Base-by-base conservation (phyloP, 2,797 vertebrate genomes). In the Tokudaia muenninki region DNA sequence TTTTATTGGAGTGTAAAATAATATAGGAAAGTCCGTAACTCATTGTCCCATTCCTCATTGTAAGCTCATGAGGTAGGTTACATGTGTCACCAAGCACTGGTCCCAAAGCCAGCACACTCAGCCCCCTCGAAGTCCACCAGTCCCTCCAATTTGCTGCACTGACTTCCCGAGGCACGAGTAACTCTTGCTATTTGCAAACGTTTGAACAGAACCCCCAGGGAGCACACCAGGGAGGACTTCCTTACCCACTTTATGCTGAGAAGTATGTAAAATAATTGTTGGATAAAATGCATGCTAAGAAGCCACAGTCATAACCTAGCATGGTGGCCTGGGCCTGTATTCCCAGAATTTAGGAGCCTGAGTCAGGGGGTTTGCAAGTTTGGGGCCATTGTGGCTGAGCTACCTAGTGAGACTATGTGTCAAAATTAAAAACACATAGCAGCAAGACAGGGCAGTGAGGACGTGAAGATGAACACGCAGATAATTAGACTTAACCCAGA, bases 161-260 rank as follows among this genome's bases (percentile, higher is more conserved):
- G n/a, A 1, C 21, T n/a, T 29, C 59, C 22, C 44, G 29, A 6
- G 55, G 55, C 26, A n/a, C 4, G 2, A 29, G 29, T 0, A 10
- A 24, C 47, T 11, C n/a, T 88, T 37, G n/a, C 52, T 41, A 0
- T 37, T 55, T 87, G n/a, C 12, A 24, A 41, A 57, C 0, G 0
- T 77, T 19, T 37, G 67, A 29, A 22, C 47, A 44, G n/a, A 65
- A 7, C 31, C 67, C 70, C 16, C 26, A 19, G 24, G 19, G 31
- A 16, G 26, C 16, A 8, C 59, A 7, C n/a, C 10, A 0, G 4
- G 6, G 9, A 50, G 3, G 47, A n/a, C 65, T 47, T 6, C 14
- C 44, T 47, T 3, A 47, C 4, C 31, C n/a, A 52, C 13, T 83
- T 83, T 61, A 6, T 6, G 0, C 10, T 10, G 11, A 21, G 4